Base-by-base conservation (phyloP, 2,113 vertebrate genomes). In the Megaleporinus macrocephalus region DNA sequence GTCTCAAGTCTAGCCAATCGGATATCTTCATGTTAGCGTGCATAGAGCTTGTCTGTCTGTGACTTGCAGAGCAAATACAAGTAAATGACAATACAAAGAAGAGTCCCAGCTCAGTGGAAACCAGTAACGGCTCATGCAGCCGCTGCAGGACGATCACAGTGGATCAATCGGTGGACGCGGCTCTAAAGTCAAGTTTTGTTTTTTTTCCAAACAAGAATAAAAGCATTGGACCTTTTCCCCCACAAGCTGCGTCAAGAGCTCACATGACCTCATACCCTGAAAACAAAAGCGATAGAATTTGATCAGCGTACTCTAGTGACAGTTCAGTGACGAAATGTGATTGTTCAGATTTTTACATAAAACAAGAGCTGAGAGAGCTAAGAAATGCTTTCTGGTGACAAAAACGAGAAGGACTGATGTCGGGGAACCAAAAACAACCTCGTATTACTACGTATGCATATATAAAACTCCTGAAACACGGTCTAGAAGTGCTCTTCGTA, bases 401-500 rank as follows among this genome's bases (percentile, higher is more conserved):
- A 41, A 7, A 41, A 7, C 44, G 5, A 5, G 36, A 75, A 59
- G 14, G 11, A 76, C 6, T 27, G 16, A 61, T 76, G 59, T 24
- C 55, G 82, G 74, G 86, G 80, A 76, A n/a, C n/a, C n/a, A 24
- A 63, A 44, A 44, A 44, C 41, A 44, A 7, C 4, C 41, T 9
- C 41, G 9, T 9, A 44, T 9, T 44, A 44, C n/a, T n/a, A 12
- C 49, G n/a, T 61, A 22, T 55, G n/a, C 70, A 1, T 44, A 16
- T 73, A 5, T 36, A 4, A 36, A 3, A 36, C 36, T 36, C 36
- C 36, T 36, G 36, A 36, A 36, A 36, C 36, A 36, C 36, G 7
- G 36, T 7, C 36, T 36, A 36, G 36, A 36, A 36, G 36, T 36
- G 36, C 36, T 36, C 36, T 36, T 36, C 36, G 7, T 36, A 36